phyloP scores from a whole-genome alignment of 2,888 invertebrate genomes.

The Dicroscelio sp. region DNA sequence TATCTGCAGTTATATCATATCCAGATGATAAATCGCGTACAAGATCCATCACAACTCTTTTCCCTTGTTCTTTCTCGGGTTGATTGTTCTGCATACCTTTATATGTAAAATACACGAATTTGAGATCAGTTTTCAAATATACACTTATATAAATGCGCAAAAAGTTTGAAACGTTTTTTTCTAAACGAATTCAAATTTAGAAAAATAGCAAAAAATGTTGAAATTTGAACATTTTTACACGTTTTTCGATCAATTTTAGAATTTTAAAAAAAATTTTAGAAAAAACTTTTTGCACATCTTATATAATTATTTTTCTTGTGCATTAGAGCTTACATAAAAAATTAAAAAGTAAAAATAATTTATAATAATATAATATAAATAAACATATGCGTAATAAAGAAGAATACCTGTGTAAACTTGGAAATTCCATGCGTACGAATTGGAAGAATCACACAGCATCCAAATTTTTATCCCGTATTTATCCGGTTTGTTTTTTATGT shows the following conservation, averaged over 20 bases:
- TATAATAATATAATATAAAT: slow-evolving; percentile 17
- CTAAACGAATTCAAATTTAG: too few species aligned
- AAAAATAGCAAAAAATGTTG: too few species aligned
- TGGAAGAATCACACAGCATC: slow-evolving; percentile 53
- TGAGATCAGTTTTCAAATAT: too few species aligned
- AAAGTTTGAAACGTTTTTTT: too few species aligned
- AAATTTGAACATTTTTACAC: too few species aligned
- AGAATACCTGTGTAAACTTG: slow-evolving; percentile 71
- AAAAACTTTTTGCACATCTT: too few species aligned
- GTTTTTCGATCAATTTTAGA: too few species aligned
- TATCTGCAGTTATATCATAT: slow-evolving; percentile 43
- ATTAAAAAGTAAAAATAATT: not conserved
- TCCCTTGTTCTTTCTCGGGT: slow-evolving; percentile 53
- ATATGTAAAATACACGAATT: not conserved
- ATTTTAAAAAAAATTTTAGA: too few species aligned
- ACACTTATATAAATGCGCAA: too few species aligned
- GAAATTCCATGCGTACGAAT: slow-evolving; percentile 62
- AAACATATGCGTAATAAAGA: slow-evolving; percentile 12
- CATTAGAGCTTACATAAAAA: not conserved
- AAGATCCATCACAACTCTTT: slow-evolving; percentile 45
- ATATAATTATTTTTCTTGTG: too few species aligned
- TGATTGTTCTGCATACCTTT: slow-evolving; percentile 15
- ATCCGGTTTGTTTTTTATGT: slow-evolving; percentile 48
- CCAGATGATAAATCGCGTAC: slow-evolving; percentile 8
- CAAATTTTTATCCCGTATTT: slow-evolving; percentile 76